phyloP scores from a whole-genome alignment of 1,140 invertebrate genomes.

The Druon quercuslanigerum region DNA sequence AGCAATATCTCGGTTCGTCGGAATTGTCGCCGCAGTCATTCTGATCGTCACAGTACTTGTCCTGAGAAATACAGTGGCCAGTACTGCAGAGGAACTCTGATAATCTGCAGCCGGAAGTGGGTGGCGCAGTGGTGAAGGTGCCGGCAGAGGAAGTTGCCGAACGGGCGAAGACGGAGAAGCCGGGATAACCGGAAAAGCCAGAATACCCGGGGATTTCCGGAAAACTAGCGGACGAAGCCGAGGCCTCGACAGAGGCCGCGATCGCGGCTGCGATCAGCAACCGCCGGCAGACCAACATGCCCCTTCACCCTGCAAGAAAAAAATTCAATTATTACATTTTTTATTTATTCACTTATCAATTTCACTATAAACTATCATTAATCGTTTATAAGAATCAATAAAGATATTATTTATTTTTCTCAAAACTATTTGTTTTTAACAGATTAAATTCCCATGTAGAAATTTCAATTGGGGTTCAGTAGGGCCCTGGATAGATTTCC shows the following conservation, averaged over 20 bases:
- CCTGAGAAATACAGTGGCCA: conserved; percentile 83
- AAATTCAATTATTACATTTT: neutral
- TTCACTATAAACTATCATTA: too few relatives aligned
- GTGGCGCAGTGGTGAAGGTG: conserved; percentile 41
- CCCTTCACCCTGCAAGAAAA: conserved; percentile 50
- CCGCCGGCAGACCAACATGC: conserved; percentile 66
- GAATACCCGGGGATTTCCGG: conserved; percentile 52
- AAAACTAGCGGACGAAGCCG: conserved; percentile 66
- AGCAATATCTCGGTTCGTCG: conserved; percentile 85
- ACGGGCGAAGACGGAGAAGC: conserved; percentile 43
- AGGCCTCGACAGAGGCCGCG: conserved; percentile 63
- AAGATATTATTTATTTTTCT: too few relatives aligned
- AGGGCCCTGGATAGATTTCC: too few relatives aligned
- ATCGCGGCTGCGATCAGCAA: conserved; percentile 74
- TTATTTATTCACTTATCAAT: too few relatives aligned
- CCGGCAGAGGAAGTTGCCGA: conserved; percentile 45
- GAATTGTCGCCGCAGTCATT: conserved; percentile 87
- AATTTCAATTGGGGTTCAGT: too few relatives aligned
- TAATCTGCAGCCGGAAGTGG: conserved; percentile 69
- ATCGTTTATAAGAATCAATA: too few relatives aligned
- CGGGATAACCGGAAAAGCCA: conserved; percentile 52
- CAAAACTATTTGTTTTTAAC: too few relatives aligned
- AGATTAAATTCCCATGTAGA: too few relatives aligned
- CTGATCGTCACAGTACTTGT: conserved; percentile 87
- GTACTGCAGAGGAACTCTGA: conserved; percentile 82